Percentiles rank a stretch among this genome's conserved stretches.
These are phyloP conservation scores for Erebia aethiops DNA, from an alignment of 2,888 invertebrate genomes.

Conservation along the genomic window DNA sequence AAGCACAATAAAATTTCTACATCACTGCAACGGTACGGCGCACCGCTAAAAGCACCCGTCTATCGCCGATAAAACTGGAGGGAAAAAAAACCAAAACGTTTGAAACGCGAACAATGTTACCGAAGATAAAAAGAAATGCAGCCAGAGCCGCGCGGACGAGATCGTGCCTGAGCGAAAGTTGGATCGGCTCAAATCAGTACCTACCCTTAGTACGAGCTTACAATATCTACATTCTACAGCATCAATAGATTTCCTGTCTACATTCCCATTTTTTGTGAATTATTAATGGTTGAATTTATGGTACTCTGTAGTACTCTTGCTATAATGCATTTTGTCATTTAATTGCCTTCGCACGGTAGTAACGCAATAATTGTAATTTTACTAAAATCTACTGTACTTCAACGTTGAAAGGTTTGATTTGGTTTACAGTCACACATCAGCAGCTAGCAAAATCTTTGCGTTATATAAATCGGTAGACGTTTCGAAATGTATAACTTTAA, in stretches of 20 bases:
- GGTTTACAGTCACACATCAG: too few relatives aligned
- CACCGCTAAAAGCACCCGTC: slow-evolving; percentile 40
- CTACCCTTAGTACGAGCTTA: background rate
- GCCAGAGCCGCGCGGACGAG: slow-evolving; percentile 49
- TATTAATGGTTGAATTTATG: too few relatives aligned
- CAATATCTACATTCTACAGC: background rate
- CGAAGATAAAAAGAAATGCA: slow-evolving; percentile 51
- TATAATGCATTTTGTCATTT: too few relatives aligned
- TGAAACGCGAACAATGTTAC: slow-evolving; percentile 48
- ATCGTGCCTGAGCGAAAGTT: slow-evolving; percentile 74
- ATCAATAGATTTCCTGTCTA: background rate
- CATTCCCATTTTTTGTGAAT: background rate
- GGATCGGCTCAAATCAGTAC: slow-evolving; percentile 63
- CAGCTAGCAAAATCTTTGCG: too few relatives aligned
- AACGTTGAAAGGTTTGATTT: too few relatives aligned
- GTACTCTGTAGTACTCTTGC: too few relatives aligned
- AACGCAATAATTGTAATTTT: too few relatives aligned
- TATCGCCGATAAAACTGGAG: slow-evolving; percentile 31
- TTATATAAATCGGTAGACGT: too few relatives aligned
- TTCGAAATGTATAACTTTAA: too few relatives aligned
- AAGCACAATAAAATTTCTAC: slow-evolving; percentile 34
- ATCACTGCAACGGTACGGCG: slow-evolving; percentile 38
- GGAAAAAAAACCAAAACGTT: slow-evolving; percentile 44
- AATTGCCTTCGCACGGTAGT: too few relatives aligned
- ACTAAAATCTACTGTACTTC: too few relatives aligned